Evolutionary conservation across 1,140 invertebrate species (phyloP).

Genomic region (Leucophenga varia): DNA sequence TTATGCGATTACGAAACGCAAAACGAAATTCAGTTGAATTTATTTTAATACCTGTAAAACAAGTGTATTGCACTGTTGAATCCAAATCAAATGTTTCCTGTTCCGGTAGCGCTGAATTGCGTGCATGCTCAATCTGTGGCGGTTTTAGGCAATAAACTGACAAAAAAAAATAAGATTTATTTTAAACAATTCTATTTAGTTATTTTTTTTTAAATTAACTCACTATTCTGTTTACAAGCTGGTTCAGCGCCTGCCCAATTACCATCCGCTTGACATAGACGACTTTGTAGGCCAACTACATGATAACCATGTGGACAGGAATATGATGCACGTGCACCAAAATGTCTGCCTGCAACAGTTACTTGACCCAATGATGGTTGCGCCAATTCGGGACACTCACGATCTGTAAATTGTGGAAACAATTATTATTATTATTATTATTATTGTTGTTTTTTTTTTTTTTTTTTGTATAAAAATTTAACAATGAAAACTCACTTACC

Average conservation of each 20-base stretch:
- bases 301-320: conserved; percentile 83
- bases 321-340: conserved; percentile 77
- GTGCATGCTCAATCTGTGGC: conserved; percentile 82
- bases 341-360: conserved; percentile 70
- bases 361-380: conserved; percentile 73
- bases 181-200: background rate
- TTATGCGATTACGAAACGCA: too few species aligned
- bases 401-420: conserved; percentile 63
- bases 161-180: conserved; percentile 10
- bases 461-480: background rate
- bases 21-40: too few species aligned
- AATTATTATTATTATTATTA: background rate
- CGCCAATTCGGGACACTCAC: conserved; percentile 77
- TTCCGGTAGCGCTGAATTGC: conserved; percentile 79
- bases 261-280: conserved; percentile 88
- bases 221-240: conserved; percentile 85
- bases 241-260: conserved; percentile 87
- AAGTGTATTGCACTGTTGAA: conserved; percentile 86
- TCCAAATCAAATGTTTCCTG: conserved; percentile 82
- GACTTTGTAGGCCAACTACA: conserved; percentile 79
- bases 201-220: conserved; percentile 28
- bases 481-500: conserved; percentile 58
- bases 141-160: conserved; percentile 85
- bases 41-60: conserved; percentile 83
- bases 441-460: background rate